phyloP scores from a whole-genome alignment of 2,797 vertebrate species.

The Silurus lanzhouensis region DNA sequence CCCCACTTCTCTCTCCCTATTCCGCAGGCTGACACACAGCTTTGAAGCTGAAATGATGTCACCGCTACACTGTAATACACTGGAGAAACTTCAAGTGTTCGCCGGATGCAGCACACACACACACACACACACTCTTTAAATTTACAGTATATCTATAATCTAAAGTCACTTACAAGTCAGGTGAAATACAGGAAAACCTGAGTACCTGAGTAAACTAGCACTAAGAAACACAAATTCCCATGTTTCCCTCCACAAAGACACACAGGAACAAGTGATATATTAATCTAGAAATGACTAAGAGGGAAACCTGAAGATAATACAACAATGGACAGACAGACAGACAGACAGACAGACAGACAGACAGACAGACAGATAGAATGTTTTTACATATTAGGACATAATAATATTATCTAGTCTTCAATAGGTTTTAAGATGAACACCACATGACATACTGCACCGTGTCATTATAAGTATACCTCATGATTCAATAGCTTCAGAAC shows the following conservation, averaged over 20 bases:
- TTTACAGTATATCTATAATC: background rate
- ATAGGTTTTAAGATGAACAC: too few relatives aligned
- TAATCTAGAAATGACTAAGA: background rate
- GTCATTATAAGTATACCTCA: too few relatives aligned
- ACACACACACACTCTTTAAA: background rate
- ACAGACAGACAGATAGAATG: background rate
- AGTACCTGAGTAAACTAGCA: background rate
- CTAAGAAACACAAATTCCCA: background rate
- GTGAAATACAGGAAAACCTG: background rate
- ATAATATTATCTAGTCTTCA: too few relatives aligned
- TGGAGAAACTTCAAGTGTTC: background rate
- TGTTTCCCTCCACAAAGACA: background rate
- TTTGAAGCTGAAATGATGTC: slow-evolving; percentile 42
- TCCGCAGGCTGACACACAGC: background rate
- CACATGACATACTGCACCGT: too few relatives aligned
- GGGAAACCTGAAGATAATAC: background rate
- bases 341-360: too few relatives aligned
- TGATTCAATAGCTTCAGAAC: too few relatives aligned
- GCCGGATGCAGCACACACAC: background rate
- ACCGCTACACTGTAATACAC: slow-evolving; percentile 20
- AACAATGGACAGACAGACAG: background rate
- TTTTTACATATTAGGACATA: too few relatives aligned
- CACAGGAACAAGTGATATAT: background rate
- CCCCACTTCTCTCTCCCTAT: background rate
- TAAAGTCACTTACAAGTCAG: background rate